Conservation (phyloP, 2,888 invertebrate genomes). For the Xestoiulus laeticollis region DNA sequence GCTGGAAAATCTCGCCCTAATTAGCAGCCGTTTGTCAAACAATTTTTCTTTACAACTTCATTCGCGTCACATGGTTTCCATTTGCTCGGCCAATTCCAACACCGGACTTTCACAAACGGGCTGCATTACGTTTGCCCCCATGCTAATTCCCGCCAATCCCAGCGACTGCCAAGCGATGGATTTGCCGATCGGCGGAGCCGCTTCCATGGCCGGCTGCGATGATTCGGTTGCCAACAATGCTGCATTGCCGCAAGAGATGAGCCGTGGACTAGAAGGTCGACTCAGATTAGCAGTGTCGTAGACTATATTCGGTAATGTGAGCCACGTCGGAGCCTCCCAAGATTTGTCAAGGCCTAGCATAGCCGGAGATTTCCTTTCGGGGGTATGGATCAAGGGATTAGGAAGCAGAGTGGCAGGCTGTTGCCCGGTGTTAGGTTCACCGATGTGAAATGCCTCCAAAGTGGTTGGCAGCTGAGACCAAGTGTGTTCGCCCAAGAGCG, state of each 20-base stretch:
- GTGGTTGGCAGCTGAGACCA: conserved; percentile 74
- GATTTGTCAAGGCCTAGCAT: neutral
- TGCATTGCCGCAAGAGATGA: conserved; percentile 5
- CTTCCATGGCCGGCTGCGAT: neutral
- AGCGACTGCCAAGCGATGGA: conserved; percentile 49
- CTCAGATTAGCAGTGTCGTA: neutral
- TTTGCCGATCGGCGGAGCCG: neutral
- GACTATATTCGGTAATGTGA: neutral
- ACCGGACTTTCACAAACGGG: conserved; percentile 54
- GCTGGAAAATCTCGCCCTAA: neutral
- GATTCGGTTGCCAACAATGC: neutral
- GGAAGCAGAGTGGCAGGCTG: neutral
- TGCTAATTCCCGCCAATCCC: conserved; percentile 28
- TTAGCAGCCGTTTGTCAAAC: neutral
- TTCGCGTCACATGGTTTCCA: conserved; percentile 53
- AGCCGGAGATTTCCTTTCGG: neutral
- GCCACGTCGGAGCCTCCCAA: neutral
- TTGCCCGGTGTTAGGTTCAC: conserved; percentile 8
- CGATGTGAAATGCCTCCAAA: conserved; percentile 69
- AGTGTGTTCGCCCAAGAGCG: conserved; percentile 31
- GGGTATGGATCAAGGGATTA: neutral
- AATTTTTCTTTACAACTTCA: neutral
- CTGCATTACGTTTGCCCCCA: conserved; percentile 52
- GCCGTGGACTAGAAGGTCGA: neutral
- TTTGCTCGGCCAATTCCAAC: conserved; percentile 54